A percentile compares a stretch with the other conserved stretches of the same genome.
These are phyloP conservation scores for Denticeps clupeoides DNA, from an alignment of 2,797 vertebrate species.

Conservation along the genomic window DNA sequence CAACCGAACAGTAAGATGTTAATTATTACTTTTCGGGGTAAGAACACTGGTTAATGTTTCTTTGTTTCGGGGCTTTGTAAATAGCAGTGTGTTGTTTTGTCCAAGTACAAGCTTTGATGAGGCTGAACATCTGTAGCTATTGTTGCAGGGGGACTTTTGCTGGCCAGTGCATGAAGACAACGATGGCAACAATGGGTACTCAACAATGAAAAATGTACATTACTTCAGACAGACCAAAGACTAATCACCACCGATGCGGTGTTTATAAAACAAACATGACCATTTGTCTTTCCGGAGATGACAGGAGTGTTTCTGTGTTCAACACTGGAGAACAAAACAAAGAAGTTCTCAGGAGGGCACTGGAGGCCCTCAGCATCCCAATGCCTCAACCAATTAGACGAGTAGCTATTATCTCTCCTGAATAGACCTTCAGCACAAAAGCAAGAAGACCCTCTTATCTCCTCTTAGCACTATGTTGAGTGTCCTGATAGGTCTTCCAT, in stretches of 20 bases:
- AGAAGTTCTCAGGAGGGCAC: conserved; percentile 23
- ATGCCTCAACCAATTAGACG: conserved; percentile 34
- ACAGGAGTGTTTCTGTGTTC: conserved; percentile 15
- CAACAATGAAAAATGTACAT: background rate
- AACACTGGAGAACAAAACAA: conserved; percentile 13
- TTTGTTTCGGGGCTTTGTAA: too few species aligned
- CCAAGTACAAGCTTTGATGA: too few species aligned
- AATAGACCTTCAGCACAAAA: conserved; percentile 23
- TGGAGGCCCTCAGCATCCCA: conserved; percentile 26
- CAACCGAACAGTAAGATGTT: too few species aligned
- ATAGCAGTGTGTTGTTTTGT: too few species aligned
- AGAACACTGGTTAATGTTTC: too few species aligned
- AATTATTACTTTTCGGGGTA: too few species aligned
- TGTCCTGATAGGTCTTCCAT: conserved; percentile 34
- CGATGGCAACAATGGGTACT: background rate
- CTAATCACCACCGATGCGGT: conserved; percentile 9
- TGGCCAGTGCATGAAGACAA: background rate
- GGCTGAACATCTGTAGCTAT: too few species aligned
- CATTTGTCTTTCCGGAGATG: conserved; percentile 23
- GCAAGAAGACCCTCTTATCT: conserved; percentile 23
- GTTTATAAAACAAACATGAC: conserved; percentile 18
- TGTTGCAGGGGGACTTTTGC: too few species aligned
- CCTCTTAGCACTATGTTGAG: conserved; percentile 30
- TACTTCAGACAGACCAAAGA: conserved; percentile 4
- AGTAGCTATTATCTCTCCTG: conserved; percentile 34